These are phyloP conservation scores for Heterodera filipjevi DNA, from an alignment of 2,888 invertebrate genomes.

Conservation along the genomic window DNA sequence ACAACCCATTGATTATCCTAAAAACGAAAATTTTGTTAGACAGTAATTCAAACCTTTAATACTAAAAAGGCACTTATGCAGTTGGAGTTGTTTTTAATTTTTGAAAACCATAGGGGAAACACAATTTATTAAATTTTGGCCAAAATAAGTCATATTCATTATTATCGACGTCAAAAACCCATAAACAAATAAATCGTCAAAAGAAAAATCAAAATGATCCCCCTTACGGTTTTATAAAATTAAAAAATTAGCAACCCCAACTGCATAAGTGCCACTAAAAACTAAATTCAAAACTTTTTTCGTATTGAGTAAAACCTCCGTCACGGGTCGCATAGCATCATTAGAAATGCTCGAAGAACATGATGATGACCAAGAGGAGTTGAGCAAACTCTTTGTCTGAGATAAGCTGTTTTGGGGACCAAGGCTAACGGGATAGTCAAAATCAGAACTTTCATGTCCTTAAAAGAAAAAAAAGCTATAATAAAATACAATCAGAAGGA, in stretches of 20 bases:
- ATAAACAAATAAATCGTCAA: too few relatives aligned
- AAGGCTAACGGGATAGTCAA: not conserved
- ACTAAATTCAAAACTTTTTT: too few relatives aligned
- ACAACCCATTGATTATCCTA: conserved; percentile 27
- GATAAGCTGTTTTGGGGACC: not conserved
- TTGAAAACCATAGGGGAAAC: too few relatives aligned
- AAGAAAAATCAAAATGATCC: too few relatives aligned
- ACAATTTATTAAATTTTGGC: too few relatives aligned
- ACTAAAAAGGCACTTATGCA: not conserved
- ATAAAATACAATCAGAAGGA: not conserved
- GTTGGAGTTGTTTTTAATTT: too few relatives aligned
- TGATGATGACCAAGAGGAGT: not conserved
- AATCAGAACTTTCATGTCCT: not conserved
- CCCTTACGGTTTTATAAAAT: too few relatives aligned
- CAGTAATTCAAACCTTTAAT: not conserved
- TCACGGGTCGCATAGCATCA: not conserved
- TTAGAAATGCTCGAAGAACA: not conserved
- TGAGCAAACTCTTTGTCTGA: not conserved
- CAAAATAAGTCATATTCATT: too few relatives aligned
- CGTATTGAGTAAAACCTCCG: conserved; percentile 4
- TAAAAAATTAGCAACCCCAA: too few relatives aligned
- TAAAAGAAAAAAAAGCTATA: not conserved
- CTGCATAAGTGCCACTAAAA: too few relatives aligned
- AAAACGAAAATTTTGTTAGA: not conserved
- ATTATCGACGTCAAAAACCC: too few relatives aligned